phyloP scores from a whole-genome alignment of 2,113 vertebrate species.

The Corythornis vintsioides region DNA sequence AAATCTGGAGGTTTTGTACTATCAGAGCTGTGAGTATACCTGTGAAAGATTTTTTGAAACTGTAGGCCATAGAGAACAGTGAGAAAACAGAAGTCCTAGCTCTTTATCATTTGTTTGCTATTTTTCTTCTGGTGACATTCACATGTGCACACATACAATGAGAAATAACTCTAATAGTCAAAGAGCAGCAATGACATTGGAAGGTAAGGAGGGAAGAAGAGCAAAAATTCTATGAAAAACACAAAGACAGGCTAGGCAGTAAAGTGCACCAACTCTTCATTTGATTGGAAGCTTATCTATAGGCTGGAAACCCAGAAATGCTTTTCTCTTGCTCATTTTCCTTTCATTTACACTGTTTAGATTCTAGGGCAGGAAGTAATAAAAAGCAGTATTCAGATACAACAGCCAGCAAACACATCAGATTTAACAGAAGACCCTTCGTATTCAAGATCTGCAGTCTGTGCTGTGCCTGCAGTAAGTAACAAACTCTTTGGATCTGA shows the following conservation, averaged over 20 bases:
- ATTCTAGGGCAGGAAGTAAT: not conserved
- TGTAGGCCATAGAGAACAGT: not conserved
- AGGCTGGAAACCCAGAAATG: not conserved
- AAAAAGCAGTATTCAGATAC: not conserved
- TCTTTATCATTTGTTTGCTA: not conserved
- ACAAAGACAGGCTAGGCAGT: not conserved
- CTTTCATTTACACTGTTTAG: not conserved
- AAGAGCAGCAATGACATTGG: not conserved
- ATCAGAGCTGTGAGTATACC: not conserved
- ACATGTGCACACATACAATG: not conserved
- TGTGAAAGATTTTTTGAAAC: not conserved
- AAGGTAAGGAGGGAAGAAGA: not conserved
- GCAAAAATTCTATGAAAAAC: not conserved
- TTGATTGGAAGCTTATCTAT: not conserved
- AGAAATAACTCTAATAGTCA: not conserved
- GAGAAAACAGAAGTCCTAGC: not conserved
- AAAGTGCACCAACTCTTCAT: not conserved
- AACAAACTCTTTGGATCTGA: not conserved
- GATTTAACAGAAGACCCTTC: not conserved
- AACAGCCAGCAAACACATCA: not conserved
- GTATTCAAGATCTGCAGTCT: not conserved
- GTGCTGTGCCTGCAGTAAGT: not conserved
- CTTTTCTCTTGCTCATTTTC: not conserved
- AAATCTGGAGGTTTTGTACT: not conserved
- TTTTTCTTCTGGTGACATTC: not conserved